Conservation (phyloP, 2,888 invertebrate genomes). For the Poecilobothrus nobilitatus region DNA sequence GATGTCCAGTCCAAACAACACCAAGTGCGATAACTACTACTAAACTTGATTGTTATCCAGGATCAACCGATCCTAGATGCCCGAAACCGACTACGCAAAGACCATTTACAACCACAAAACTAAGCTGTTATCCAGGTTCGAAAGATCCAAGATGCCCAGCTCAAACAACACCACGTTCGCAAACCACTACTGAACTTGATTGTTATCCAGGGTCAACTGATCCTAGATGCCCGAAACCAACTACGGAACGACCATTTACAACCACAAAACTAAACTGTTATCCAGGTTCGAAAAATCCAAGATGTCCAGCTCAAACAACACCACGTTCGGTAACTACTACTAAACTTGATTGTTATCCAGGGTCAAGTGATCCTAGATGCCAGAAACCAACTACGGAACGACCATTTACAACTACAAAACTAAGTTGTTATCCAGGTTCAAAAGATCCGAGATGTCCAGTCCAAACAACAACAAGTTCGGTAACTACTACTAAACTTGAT, state of each 20-base stretch:
- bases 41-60: constrained; percentile 31
- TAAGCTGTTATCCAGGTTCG: constrained; percentile 27
- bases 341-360: constrained; percentile 30
- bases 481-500: constrained; percentile 16
- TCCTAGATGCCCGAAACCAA: constrained; percentile 36
- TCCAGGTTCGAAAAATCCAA: constrained; percentile 36
- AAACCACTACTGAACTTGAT: constrained; percentile 26
- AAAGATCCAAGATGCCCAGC: constrained; percentile 26
- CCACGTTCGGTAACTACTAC: constrained; percentile 25
- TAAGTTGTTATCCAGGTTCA: constrained; percentile 26
- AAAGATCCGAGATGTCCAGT: constrained; percentile 34
- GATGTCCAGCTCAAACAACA: constrained; percentile 23
- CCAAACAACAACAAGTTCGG: constrained; percentile 14
- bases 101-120: constrained; percentile 18
- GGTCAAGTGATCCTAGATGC: constrained; percentile 33
- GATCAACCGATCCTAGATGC: constrained; percentile 38
- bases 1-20: constrained; percentile 22
- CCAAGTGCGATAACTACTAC: constrained; percentile 29
- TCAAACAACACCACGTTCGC: constrained; percentile 25
- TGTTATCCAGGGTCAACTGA: constrained; percentile 36
- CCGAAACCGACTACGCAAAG: constrained; percentile 26
- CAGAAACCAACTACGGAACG: constrained; percentile 21
- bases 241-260: constrained; percentile 21
- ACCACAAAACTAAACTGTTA: constrained; percentile 23
- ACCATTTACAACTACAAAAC: constrained; percentile 19